phyloP scores from a whole-genome alignment of 1,140 invertebrate genomes.

The Drosophila tani region DNA sequence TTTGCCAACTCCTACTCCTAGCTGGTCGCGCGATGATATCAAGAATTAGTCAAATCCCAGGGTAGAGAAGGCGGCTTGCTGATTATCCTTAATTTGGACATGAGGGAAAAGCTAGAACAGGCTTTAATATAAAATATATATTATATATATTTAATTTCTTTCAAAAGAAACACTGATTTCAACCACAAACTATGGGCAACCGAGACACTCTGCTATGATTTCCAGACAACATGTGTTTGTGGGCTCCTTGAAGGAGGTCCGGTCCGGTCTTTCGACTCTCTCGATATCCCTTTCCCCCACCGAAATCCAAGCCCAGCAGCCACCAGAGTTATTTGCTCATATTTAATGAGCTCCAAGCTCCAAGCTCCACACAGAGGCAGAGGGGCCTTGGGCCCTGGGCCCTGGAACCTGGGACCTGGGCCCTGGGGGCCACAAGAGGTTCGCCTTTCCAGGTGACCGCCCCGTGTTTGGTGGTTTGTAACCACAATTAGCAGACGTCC shows the following conservation, averaged over 20 bases:
- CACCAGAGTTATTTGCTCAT: constrained; percentile 21
- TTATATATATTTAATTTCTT: constrained; percentile 4
- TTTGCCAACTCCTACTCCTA: no score
- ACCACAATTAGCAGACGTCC: constrained; percentile 19
- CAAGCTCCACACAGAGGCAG: no score
- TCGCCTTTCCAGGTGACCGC: not conserved
- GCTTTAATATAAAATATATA: constrained; percentile 6
- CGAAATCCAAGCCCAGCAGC: constrained; percentile 8
- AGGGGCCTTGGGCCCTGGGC: no score
- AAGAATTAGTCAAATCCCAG: not conserved
- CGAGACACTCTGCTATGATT: not conserved
- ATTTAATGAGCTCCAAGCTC: constrained; percentile 10
- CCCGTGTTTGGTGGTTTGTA: constrained; percentile 9
- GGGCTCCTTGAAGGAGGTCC: not conserved
- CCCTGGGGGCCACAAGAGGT: constrained; percentile 1
- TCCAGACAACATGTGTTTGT: not conserved
- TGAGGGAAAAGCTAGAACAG: not conserved
- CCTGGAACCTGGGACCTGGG: no score
- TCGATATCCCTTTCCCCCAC: no score
- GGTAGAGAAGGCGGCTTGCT: not conserved
- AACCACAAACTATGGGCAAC: not conserved
- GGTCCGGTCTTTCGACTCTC: not conserved
- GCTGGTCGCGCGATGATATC: not conserved
- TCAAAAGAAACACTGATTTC: constrained; percentile 3
- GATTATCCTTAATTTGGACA: constrained; percentile 16